Base-by-base conservation (phyloP, 2,888 invertebrate species). In the Hipparchia semele region DNA sequence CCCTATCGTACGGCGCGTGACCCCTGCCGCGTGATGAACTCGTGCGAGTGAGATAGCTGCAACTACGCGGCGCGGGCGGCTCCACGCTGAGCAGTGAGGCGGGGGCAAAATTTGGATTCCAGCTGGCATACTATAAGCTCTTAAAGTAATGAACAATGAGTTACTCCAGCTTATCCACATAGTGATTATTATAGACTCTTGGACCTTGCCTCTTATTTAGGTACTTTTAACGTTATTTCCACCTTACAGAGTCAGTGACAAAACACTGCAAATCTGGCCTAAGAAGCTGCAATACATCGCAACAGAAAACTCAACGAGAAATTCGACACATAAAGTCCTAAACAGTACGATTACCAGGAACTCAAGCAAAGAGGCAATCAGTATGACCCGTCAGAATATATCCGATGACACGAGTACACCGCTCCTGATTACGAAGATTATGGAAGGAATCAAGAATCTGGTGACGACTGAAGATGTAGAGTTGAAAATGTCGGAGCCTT, bases 401-500 rank as follows among this genome's bases (percentile, higher is more conserved):
- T 79, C 84, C 0, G 81, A 79, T 0, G 86, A 85, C 64, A 79
- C 78, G 3, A 85, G 80, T 54, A 86, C 88, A 0, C 82, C 89
- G 0, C 72, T 87, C 9, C 78, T 91, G 2, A 83, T 90, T 7
- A 84, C 86, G 0, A 91, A 87, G 74, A 80, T 92, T 13, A 79
- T 88, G 79, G 89, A 89, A 0, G 83, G 86, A 0, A 78, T 89
- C 2, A 90, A 84, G 77, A 90, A 85, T 71, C 73, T 84, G 39
- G 85, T 84, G 49, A 88, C 86, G 0, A 87, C 87, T 1, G 91
- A 91, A 76, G 80, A 80, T n/a, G 77, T 75, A 2, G 83, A 80
- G 9, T 56, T 82, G n/a, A 86, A 81, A 73, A 83, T 80, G 75
- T 88, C 80, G 71, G 88, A 86, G 79, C 86, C 86, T 81, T 83